These are phyloP conservation scores for Embiotoca jacksoni DNA, from an alignment of 2,113 vertebrate species.

Conservation along the genomic window DNA sequence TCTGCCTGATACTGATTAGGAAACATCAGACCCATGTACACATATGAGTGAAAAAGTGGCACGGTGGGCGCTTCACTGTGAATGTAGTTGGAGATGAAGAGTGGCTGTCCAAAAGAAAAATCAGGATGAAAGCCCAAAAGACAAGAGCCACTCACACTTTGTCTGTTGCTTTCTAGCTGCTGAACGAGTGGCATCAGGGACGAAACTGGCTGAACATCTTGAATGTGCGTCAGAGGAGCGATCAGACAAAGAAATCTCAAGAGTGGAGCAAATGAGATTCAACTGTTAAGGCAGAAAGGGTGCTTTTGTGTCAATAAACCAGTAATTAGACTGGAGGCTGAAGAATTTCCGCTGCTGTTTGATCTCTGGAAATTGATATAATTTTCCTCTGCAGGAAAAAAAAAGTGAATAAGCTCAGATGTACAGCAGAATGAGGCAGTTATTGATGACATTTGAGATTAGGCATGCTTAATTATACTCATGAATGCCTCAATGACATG, in stretches of 20 bases:
- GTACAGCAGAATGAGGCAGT: conserved; percentile 49
- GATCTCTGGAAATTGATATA: conserved; percentile 70
- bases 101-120: conserved; percentile 41
- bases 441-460: conserved; percentile 79
- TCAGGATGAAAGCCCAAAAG: conserved; percentile 55
- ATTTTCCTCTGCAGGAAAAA: conserved; percentile 62
- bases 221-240: conserved; percentile 49
- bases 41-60: conserved; percentile 36
- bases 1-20: conserved; percentile 21
- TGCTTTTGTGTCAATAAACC: conserved; percentile 69
- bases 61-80: conserved; percentile 30
- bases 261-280: conserved; percentile 56
- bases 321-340: conserved; percentile 68
- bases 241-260: conserved; percentile 55
- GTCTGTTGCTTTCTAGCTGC: conserved; percentile 55
- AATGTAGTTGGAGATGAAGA: too few species aligned
- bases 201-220: conserved; percentile 61
- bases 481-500: conserved; percentile 63
- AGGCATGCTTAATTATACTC: conserved; percentile 68
- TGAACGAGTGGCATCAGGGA: conserved; percentile 48
- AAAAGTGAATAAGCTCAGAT: conserved; percentile 47
- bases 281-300: conserved; percentile 63
- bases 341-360: conserved; percentile 74
- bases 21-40: conserved; percentile 18
- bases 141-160: conserved; percentile 57